A percentile compares a stretch with the other conserved stretches of the same genome.
phyloP scores from a whole-genome alignment of 2,888 invertebrate species.

The Pseudococcus jackbeardsleyi region DNA sequence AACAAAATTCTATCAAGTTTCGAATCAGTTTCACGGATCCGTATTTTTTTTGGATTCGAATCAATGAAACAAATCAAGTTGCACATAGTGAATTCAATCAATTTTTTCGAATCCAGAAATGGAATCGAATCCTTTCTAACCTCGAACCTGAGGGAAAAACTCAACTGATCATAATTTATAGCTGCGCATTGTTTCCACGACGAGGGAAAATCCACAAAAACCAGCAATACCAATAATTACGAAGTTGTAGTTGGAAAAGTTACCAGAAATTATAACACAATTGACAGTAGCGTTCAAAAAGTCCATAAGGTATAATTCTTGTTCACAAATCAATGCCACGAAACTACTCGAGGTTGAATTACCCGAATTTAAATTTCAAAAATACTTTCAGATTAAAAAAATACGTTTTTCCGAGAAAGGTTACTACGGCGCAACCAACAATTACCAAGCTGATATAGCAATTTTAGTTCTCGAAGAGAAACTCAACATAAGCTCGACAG shows the following conservation, averaged over 20 bases:
- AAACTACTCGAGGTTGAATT: neutral
- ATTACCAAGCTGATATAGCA: constrained; percentile 66
- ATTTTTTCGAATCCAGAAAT: too few species aligned
- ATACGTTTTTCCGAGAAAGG: neutral
- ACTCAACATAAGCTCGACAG: constrained; percentile 64
- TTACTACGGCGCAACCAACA: constrained; percentile 60
- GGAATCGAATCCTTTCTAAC: too few species aligned
- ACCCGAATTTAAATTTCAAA: neutral
- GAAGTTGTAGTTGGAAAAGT: constrained; percentile 25
- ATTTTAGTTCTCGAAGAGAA: constrained; percentile 64
- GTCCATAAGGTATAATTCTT: neutral
- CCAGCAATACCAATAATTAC: neutral
- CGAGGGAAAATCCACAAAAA: neutral
- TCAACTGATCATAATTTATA: neutral
- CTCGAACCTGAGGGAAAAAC: too few species aligned
- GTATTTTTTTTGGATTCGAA: too few species aligned
- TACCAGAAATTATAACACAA: neutral
- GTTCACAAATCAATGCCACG: neutral
- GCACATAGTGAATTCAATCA: too few species aligned
- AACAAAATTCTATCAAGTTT: too few species aligned
- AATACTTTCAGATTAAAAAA: neutral
- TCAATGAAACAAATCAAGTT: too few species aligned
- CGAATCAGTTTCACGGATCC: too few species aligned
- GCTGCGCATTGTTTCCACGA: constrained; percentile 59
- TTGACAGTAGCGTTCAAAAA: constrained; percentile 7